These are phyloP conservation scores for Clarias platycephalus DNA, from an alignment of 2,797 vertebrate genomes.

Conservation along the genomic window DNA sequence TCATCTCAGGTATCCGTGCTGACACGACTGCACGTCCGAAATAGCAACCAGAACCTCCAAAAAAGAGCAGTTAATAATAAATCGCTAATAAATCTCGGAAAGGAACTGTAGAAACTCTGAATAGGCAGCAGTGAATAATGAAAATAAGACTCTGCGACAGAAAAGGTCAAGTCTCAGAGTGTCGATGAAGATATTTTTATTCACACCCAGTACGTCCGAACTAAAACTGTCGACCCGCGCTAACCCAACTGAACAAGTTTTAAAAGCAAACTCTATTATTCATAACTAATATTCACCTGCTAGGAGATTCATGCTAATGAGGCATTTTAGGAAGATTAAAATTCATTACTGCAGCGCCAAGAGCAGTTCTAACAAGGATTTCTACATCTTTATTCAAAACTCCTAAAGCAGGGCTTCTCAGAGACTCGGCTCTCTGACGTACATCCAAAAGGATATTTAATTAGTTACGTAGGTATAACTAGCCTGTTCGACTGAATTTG, in stretches of 20 bases:
- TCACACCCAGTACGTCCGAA: not conserved
- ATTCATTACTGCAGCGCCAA: not conserved
- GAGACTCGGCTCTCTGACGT: not conserved
- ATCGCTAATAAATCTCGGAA: constrained; percentile 12
- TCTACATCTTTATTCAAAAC: not conserved
- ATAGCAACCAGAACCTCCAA: not conserved
- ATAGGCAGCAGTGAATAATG: not conserved
- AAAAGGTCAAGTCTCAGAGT: not conserved
- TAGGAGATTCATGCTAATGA: not conserved
- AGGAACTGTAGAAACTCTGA: not conserved
- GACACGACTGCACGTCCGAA: not conserved
- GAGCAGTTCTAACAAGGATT: not conserved
- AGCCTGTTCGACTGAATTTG: not conserved
- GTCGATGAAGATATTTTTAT: not conserved
- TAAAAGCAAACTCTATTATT: not conserved
- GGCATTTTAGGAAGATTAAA: not conserved
- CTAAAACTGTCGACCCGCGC: not conserved
- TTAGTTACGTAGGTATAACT: not conserved
- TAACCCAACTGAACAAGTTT: not conserved
- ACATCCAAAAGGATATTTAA: not conserved
- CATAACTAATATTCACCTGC: not conserved
- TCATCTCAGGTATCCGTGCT: constrained; percentile 80
- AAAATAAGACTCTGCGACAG: not conserved
- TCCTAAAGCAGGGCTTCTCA: not conserved
- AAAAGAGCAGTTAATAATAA: constrained; percentile 12